These are phyloP conservation scores for Hoplostethus atlanticus DNA, from an alignment of 2,797 vertebrate genomes.

Conservation along the genomic window DNA sequence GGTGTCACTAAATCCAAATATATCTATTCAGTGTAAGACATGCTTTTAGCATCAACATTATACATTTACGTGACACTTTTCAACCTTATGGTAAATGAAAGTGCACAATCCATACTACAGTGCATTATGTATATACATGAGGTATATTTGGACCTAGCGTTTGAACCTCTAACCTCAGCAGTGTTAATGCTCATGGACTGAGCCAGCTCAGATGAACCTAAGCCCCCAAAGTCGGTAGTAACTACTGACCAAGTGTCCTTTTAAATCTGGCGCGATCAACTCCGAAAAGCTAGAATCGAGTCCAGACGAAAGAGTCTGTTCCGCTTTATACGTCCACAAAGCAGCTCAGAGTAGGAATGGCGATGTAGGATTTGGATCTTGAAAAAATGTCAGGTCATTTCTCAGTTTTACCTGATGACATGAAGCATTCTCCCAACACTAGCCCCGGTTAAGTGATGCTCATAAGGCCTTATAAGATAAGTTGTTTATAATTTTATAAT, in stretches of 20 bases:
- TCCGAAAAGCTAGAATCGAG: neutral
- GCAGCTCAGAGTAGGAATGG: neutral
- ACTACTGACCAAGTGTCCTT: slow-evolving; percentile 14
- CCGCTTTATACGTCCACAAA: neutral
- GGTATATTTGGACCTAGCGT: slow-evolving; percentile 36
- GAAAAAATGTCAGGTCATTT: neutral
- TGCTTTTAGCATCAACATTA: neutral
- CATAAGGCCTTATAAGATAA: too few species aligned
- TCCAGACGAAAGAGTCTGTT: slow-evolving; percentile 1
- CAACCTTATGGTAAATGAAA: slow-evolving; percentile 5
- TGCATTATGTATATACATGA: slow-evolving; percentile 19
- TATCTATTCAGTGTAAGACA: neutral
- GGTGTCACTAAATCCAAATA: slow-evolving; percentile 7
- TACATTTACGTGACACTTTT: neutral
- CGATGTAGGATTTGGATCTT: neutral
- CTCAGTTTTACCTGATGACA: slow-evolving; percentile 6
- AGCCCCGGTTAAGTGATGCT: neutral
- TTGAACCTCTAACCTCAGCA: slow-evolving; percentile 69
- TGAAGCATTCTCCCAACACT: neutral
- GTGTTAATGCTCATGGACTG: slow-evolving; percentile 60
- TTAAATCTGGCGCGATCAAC: neutral
- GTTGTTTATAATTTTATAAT: too few species aligned
- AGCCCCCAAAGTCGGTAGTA: slow-evolving; percentile 29
- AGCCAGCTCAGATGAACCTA: slow-evolving; percentile 36
- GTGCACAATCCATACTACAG: slow-evolving; percentile 4